Conservation (phyloP, 2,113 vertebrate genomes). For the Theristicus caerulescens region DNA sequence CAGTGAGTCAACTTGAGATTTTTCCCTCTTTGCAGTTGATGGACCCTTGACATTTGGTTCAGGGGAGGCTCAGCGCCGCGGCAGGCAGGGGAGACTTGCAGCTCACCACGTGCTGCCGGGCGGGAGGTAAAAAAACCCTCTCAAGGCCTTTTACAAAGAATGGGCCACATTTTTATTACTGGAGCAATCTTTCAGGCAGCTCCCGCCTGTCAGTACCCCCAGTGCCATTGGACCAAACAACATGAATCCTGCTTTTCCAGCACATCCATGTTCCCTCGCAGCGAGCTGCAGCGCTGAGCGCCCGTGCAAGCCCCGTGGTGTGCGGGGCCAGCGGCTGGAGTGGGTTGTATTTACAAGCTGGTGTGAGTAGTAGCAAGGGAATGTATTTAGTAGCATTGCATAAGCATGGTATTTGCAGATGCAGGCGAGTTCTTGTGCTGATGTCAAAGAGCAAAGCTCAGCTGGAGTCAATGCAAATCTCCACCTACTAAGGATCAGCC, state of each 20-base stretch:
- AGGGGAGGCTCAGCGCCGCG: neutral
- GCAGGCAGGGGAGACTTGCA: neutral
- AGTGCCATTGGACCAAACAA: fast-evolving
- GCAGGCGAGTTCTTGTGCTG: neutral
- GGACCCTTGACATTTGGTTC: neutral
- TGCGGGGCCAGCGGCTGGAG: fast-evolving
- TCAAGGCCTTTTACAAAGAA: neutral
- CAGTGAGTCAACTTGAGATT: neutral
- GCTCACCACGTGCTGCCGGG: neutral
- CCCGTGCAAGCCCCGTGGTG: fast-evolving
- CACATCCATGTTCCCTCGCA: fast-evolving
- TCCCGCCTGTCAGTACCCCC: neutral
- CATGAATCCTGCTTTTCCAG: neutral
- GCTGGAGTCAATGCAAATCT: conserved; percentile 12
- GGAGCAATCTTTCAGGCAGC: neutral
- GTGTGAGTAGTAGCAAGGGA: neutral
- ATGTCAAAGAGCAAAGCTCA: conserved; percentile 57
- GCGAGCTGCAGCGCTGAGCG: fast-evolving
- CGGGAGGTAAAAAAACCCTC: neutral
- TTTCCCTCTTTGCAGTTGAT: neutral
- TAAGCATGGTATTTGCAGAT: conserved; percentile 24
- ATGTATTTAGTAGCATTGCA: neutral
- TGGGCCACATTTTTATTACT: neutral
- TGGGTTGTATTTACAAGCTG: neutral
- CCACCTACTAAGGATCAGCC: conserved; percentile 17